A percentile compares a stretch with the other conserved stretches of the same genome.
Evolutionary conservation across 2,113 vertebrate genomes (phyloP).

Genomic region (Haplotaxodon microlepis): DNA sequence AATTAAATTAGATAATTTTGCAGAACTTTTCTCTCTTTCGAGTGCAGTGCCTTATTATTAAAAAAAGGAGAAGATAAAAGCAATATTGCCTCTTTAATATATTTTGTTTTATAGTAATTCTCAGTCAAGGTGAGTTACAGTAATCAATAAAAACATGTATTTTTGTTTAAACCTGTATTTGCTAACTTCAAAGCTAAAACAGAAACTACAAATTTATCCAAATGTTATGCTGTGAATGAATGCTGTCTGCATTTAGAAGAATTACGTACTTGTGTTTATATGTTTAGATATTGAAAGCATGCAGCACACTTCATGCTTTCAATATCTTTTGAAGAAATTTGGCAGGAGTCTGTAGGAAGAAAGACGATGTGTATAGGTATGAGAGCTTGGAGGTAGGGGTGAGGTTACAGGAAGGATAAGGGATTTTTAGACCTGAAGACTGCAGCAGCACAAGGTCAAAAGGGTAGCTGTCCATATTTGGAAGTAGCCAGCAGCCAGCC

Average conservation of each 20-base stretch:
- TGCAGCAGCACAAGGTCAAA: slow-evolving; percentile 32
- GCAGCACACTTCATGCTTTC: not conserved
- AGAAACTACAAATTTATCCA: not conserved
- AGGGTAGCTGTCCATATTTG: slow-evolving; percentile 28
- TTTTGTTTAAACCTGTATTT: not conserved
- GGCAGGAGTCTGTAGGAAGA: not conserved
- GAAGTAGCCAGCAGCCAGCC: slow-evolving; percentile 12
- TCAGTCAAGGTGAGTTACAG: not conserved
- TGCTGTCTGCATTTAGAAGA: not conserved
- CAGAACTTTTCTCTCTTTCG: not conserved
- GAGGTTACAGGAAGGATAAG: not conserved
- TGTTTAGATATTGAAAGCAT: not conserved
- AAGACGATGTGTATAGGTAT: not conserved
- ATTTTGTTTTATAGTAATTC: not conserved
- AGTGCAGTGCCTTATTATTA: not conserved
- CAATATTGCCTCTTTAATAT: not conserved
- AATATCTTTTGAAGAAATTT: not conserved
- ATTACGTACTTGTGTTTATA: not conserved
- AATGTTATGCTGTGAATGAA: not conserved
- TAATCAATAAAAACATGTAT: not conserved
- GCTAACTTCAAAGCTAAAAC: not conserved
- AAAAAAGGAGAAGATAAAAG: not conserved
- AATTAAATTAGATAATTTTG: not conserved
- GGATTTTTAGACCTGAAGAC: slow-evolving; percentile 18
- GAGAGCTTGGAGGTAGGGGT: not conserved